Evolutionary conservation across 2,888 invertebrate species (phyloP).

Genomic region (Lordiphosa fenestrarum): DNA sequence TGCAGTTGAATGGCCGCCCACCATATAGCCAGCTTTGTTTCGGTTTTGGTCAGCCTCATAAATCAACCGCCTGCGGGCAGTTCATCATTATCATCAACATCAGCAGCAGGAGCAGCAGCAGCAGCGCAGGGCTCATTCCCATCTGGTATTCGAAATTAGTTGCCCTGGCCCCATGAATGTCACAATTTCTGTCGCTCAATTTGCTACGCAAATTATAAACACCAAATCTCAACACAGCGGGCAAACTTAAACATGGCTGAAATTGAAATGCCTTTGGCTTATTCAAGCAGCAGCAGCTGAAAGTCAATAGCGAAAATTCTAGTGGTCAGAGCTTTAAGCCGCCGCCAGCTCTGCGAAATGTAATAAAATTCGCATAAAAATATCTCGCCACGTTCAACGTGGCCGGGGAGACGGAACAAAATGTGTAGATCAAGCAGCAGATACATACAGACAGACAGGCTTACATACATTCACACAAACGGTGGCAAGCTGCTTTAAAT

Average conservation of each 20-base stretch:
- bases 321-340: slow-evolving; percentile 40
- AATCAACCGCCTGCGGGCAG: slow-evolving; percentile 62
- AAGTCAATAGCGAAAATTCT: slow-evolving; percentile 65
- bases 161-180: slow-evolving; percentile 49
- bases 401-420: slow-evolving; percentile 1
- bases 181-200: slow-evolving; percentile 59
- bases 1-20: slow-evolving; percentile 55
- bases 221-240: slow-evolving; percentile 42
- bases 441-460: not conserved
- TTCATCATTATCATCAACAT: slow-evolving; percentile 51
- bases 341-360: slow-evolving; percentile 42
- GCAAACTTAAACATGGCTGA: slow-evolving; percentile 39
- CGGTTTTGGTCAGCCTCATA: slow-evolving; percentile 36
- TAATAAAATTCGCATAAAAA: slow-evolving; percentile 72
- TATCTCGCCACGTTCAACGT: slow-evolving; percentile 52
- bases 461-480: slow-evolving; percentile 41
- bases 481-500: slow-evolving; percentile 61
- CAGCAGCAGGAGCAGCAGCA: slow-evolving; percentile 17
- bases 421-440: not conserved
- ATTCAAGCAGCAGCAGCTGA: slow-evolving; percentile 53
- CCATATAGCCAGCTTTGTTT: slow-evolving; percentile 44
- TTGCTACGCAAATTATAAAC: slow-evolving; percentile 68
- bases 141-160: slow-evolving; percentile 57
- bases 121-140: slow-evolving; percentile 33
- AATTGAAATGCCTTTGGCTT: slow-evolving; percentile 67